A percentile compares a stretch with the other conserved stretches of the same genome.
Evolutionary conservation across 1,140 invertebrate genomes (phyloP).

Genomic region (Cyclargus thomasi): DNA sequence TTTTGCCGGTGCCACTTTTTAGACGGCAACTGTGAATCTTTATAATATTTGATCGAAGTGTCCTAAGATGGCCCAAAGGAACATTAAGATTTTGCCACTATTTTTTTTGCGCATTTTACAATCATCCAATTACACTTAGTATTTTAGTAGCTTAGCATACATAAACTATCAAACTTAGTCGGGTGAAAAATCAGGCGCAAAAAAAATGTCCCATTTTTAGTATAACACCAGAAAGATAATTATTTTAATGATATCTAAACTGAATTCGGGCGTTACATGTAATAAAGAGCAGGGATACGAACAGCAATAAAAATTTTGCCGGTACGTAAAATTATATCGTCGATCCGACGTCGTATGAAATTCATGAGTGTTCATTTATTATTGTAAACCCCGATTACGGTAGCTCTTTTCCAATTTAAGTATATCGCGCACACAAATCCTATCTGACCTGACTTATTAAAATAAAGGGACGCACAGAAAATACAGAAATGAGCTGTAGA

Average conservation of each 20-base stretch:
- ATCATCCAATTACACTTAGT: too few relatives aligned
- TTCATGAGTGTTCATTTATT: constrained; percentile 25
- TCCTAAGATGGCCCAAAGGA: too few relatives aligned
- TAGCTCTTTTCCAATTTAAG: not conserved
- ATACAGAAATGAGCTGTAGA: not conserved
- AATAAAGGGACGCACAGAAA: too few relatives aligned
- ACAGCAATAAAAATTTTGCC: constrained; percentile 59
- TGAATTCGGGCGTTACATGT: constrained; percentile 15
- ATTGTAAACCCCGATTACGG: constrained; percentile 13
- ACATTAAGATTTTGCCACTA: too few relatives aligned
- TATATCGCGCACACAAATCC: not conserved
- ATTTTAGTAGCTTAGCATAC: constrained; percentile 1
- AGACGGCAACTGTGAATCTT: too few relatives aligned
- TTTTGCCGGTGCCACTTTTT: too few relatives aligned
- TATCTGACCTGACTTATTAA: not conserved
- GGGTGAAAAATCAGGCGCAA: too few relatives aligned
- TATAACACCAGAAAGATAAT: not conserved
- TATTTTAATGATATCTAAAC: not conserved
- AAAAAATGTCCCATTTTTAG: constrained; percentile 10
- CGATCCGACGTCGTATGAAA: constrained; percentile 45
- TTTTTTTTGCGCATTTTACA: too few relatives aligned
- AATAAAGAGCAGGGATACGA: constrained; percentile 44
- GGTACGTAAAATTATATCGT: constrained; percentile 64
- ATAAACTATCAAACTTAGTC: not conserved
- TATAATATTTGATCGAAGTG: too few relatives aligned